Conservation (phyloP, 2,113 vertebrate genomes). For the Poeciliopsis prolifica region DNA sequence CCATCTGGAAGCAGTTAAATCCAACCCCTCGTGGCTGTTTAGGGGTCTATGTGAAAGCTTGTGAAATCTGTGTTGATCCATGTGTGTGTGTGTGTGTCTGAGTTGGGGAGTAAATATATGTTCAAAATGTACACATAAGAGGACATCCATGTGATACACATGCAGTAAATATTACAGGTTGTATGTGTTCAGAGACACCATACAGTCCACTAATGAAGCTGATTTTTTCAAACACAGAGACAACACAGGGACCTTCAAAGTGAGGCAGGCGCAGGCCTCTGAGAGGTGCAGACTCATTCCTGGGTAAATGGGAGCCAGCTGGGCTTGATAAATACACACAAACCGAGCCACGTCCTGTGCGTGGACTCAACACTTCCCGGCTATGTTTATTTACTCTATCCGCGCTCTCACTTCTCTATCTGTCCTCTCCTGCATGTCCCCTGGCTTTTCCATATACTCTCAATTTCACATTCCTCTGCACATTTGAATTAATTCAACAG, state of each 20-base stretch:
- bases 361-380: conserved; percentile 75
- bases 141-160: conserved; percentile 29
- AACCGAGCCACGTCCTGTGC: conserved; percentile 73
- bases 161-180: conserved; percentile 60
- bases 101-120: conserved; percentile 27
- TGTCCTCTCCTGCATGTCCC: conserved; percentile 70
- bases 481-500: conserved; percentile 32
- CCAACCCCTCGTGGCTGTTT: conserved; percentile 70
- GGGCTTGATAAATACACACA: conserved; percentile 79
- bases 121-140: conserved; percentile 41
- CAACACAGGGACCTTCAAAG: conserved; percentile 77
- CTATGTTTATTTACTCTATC: conserved; percentile 80
- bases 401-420: conserved; percentile 70
- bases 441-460: conserved; percentile 35
- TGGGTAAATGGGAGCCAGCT: conserved; percentile 83
- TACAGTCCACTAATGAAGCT: conserved; percentile 71
- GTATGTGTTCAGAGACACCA: conserved; percentile 69
- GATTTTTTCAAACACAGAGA: conserved; percentile 60
- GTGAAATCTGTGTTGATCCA: conserved; percentile 67
- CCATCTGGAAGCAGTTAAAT: conserved; percentile 77
- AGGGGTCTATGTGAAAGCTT: conserved; percentile 69
- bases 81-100: conserved; percentile 41
- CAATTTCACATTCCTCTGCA: conserved; percentile 49
- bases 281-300: conserved; percentile 80
- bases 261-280: conserved; percentile 73